Percentiles rank a stretch among this genome's conserved stretches.
These are phyloP conservation scores for Dendropsophus ebraccatus DNA, from an alignment of 2,113 vertebrate species.

Conservation along the genomic window DNA sequence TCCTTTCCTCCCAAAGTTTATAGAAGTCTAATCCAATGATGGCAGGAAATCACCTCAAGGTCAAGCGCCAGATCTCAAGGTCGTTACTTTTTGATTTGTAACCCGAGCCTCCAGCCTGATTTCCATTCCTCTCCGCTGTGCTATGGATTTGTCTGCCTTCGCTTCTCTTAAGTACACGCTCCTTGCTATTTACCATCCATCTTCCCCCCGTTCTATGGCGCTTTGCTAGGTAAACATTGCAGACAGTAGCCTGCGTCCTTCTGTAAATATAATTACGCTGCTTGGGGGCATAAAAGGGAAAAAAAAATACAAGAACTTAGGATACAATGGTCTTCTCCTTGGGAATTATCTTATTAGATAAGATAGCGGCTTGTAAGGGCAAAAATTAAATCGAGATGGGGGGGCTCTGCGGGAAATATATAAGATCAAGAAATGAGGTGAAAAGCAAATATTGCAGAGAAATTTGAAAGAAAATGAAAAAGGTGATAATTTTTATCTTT, in stretches of 20 bases:
- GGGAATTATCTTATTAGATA: background rate
- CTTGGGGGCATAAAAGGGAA: conserved; percentile 15
- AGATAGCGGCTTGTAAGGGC: conserved; percentile 5
- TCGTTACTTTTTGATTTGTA: conserved; percentile 39
- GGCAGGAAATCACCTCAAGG: conserved; percentile 55
- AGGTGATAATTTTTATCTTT: too few species aligned
- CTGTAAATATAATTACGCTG: background rate
- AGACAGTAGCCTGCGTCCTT: background rate
- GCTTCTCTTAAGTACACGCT: conserved; percentile 9
- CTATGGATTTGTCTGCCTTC: conserved; percentile 12
- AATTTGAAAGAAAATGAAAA: background rate
- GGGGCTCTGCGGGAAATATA: background rate
- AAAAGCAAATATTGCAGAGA: conserved; percentile 7
- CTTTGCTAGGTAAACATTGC: background rate
- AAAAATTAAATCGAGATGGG: background rate
- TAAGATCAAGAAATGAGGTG: background rate
- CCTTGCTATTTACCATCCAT: conserved; percentile 39
- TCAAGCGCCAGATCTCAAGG: conserved; percentile 45
- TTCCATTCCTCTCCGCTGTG: conserved; percentile 27
- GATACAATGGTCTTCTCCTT: background rate
- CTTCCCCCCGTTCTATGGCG: background rate
- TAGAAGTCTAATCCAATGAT: conserved; percentile 47
- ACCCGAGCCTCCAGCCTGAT: background rate
- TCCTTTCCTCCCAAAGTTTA: conserved; percentile 24
- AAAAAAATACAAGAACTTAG: background rate